Base-by-base conservation (phyloP, 2,797 vertebrate genomes). In the Molossus molossus region DNA sequence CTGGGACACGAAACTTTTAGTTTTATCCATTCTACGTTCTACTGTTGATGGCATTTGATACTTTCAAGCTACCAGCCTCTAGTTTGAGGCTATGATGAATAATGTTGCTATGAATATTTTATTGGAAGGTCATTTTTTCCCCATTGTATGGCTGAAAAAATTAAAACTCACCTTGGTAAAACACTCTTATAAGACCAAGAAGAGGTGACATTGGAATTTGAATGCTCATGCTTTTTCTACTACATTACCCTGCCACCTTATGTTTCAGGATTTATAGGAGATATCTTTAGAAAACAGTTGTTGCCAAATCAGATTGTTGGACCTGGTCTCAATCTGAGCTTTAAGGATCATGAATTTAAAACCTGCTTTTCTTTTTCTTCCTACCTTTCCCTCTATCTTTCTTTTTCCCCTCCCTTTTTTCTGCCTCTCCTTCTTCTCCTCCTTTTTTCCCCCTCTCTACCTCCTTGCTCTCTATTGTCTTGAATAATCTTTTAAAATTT, bases 121-220 rank as follows among this genome's bases (percentile, higher is more conserved):
- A 45, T 72, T 87, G 20, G 50, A 75, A 86, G 25, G 58, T 81
- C 15, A 80, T 94, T 92, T 87, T 87, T 58, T 91, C 91, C 75
- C 70, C 55, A 67, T 50, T 73, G 12, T 81, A 23, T 55, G 33
- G 4, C 37, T 89, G 40, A 83, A 64, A 94, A 81, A 53, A 83
- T 83, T 48, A 82, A 87, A 91, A 48, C 58, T n/a, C 9, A 45
- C 11, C 13, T 33, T 93, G 72, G 3, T 84, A 84, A 90, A 90
- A 91, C 58, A 84, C 3, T 92, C 25, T 87, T 76, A 8, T 91
- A 91, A 93, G 50, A 82, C 13, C 23, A 69, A 27, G 25, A 79
- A 87, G 60, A 67, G 37, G 57, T 83, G 76, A 86, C 53, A 10
- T 7, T 67, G 83, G 87, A 80, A 81, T 95, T 50, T 70, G 87